These are phyloP conservation scores for Apantesis nais DNA, from an alignment of 2,888 invertebrate species.

Conservation along the genomic window DNA sequence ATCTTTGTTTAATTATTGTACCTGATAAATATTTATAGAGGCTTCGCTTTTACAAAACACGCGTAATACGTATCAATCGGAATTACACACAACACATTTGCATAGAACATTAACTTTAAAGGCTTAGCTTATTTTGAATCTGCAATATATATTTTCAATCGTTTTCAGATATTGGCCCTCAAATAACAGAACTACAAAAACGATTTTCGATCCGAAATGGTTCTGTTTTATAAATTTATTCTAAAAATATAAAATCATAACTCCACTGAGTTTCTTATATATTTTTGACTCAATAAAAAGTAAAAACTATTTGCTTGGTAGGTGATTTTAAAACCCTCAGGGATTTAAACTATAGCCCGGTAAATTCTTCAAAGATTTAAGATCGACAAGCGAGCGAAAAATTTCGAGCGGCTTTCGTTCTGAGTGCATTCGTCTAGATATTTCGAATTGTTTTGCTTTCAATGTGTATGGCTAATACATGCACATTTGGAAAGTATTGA, in stretches of 20 bases:
- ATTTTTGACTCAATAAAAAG: not conserved
- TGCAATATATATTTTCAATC: too few relatives aligned
- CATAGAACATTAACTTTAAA: too few relatives aligned
- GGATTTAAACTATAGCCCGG: conserved; percentile 29
- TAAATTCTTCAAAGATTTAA: conserved; percentile 28
- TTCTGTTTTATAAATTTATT: not conserved
- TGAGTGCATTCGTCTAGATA: too few relatives aligned
- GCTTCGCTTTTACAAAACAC: not conserved
- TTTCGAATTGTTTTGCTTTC: not conserved
- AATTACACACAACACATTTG: not conserved
- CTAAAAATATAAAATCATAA: not conserved
- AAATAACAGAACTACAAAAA: not conserved
- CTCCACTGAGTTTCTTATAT: not conserved
- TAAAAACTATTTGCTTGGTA: not conserved
- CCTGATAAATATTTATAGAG: not conserved
- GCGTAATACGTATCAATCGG: not conserved
- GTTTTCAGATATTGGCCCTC: not conserved
- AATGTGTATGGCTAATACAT: not conserved
- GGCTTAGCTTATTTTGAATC: too few relatives aligned
- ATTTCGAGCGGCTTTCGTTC: not conserved
- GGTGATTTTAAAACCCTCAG: conserved; percentile 14
- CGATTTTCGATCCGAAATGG: not conserved
- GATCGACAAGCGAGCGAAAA: conserved; percentile 3
- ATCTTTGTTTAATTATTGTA: not conserved
- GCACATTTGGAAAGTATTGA: not conserved